Conservation (phyloP, 2,888 invertebrate species). For the Zaprionus bogoriensis region DNA sequence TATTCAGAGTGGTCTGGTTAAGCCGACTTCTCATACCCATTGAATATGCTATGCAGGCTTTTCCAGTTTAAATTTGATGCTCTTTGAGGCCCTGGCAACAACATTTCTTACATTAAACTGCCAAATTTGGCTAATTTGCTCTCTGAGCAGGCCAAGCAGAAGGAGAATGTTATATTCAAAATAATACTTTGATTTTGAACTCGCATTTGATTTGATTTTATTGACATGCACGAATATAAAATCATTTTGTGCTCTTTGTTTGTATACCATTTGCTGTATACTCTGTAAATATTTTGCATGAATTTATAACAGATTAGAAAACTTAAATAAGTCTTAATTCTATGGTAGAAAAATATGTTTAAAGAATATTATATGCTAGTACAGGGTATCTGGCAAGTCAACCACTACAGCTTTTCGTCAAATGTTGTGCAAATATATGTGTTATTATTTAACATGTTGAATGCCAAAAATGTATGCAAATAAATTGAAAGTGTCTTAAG, state of each 20-base stretch:
- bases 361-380: too few species aligned
- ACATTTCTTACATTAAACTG: conserved; percentile 10
- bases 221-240: conserved; percentile 22
- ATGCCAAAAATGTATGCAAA: not conserved
- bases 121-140: conserved; percentile 37
- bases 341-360: too few species aligned
- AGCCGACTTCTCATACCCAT: too few species aligned
- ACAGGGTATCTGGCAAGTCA: not conserved
- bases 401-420: not conserved
- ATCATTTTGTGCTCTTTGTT: conserved; percentile 2
- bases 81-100: not conserved
- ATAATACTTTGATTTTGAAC: conserved; percentile 45
- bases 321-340: too few species aligned
- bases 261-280: conserved; percentile 1
- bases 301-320: too few species aligned
- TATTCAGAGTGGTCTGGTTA: too few species aligned
- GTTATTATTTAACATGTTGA: not conserved
- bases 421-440: not conserved
- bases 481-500: not conserved
- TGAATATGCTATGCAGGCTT: too few species aligned
- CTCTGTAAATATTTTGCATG: too few species aligned
- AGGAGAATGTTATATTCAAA: conserved; percentile 10
- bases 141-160: not conserved
- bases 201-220: conserved; percentile 57
- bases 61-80: not conserved